Evolutionary conservation across 2,113 vertebrate species (phyloP).

Genomic region (Nibea albiflora): DNA sequence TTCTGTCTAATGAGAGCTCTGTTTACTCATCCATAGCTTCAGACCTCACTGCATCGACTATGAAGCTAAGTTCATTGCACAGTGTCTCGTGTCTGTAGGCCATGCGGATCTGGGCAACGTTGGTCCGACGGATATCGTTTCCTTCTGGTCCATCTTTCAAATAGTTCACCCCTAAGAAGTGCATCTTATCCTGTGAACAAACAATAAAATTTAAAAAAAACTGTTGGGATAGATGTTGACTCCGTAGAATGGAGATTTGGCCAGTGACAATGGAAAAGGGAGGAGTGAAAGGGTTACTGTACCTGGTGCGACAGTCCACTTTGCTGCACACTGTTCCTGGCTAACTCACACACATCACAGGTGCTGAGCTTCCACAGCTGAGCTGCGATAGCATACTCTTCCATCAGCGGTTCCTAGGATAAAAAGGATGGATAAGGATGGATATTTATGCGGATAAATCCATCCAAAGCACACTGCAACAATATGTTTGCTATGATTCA

Average conservation of each 20-base stretch:
- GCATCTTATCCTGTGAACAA: constrained; percentile 89
- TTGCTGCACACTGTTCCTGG: constrained; percentile 94
- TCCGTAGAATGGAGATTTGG: neutral
- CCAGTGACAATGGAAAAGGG: neutral
- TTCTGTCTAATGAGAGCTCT: neutral
- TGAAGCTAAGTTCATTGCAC: constrained; percentile 94
- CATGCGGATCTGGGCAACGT: constrained; percentile 96
- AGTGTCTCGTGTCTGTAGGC: constrained; percentile 93
- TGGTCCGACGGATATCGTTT: constrained; percentile 93
- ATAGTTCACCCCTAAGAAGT: constrained; percentile 90
- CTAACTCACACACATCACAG: constrained; percentile 95
- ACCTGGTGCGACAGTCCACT: constrained; percentile 93
- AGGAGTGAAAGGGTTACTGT: neutral
- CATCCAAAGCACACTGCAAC: neutral
- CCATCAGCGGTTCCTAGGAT: constrained; percentile 93
- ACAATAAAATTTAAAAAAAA: neutral
- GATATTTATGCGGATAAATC: neutral
- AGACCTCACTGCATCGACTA: constrained; percentile 91
- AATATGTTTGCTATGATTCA: neutral
- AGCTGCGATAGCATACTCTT: constrained; percentile 96
- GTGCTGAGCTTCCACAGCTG: constrained; percentile 97
- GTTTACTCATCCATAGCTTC: constrained; percentile 77
- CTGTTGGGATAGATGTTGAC: neutral
- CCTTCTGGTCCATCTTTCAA: constrained; percentile 93
- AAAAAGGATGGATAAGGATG: constrained; percentile 6